Conservation (phyloP, 2,797 vertebrate genomes). For the Nyctibius grandis region DNA sequence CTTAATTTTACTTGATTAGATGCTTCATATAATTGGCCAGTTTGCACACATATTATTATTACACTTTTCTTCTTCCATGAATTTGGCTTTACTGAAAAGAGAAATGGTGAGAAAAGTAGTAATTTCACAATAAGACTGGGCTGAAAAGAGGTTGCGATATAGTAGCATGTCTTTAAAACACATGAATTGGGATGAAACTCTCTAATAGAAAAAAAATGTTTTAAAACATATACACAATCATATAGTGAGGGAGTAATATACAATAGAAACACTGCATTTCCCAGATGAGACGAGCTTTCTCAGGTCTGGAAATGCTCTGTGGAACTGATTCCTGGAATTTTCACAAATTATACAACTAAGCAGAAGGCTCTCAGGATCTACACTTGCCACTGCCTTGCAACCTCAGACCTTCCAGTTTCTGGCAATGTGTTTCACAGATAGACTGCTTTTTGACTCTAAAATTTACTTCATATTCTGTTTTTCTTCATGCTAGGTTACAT, state of each 20-base stretch:
- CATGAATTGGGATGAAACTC: background rate
- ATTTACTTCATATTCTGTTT: background rate
- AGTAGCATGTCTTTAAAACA: background rate
- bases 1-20: background rate
- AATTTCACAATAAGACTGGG: background rate
- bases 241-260: background rate
- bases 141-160: background rate
- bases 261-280: background rate
- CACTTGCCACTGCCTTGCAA: background rate
- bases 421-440: background rate
- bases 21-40: background rate
- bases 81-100: background rate
- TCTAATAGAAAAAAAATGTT: background rate
- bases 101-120: background rate
- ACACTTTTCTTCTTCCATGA: background rate
- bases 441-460: background rate
- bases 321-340: background rate
- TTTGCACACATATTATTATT: background rate
- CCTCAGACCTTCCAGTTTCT: background rate
- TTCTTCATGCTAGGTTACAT: rapidly evolving
- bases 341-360: background rate
- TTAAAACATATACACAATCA: background rate
- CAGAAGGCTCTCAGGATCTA: background rate
- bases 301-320: background rate
- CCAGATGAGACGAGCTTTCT: background rate